Base-by-base conservation (phyloP, 2,797 vertebrate genomes). In the Pseudomugil gertrudae region DNA sequence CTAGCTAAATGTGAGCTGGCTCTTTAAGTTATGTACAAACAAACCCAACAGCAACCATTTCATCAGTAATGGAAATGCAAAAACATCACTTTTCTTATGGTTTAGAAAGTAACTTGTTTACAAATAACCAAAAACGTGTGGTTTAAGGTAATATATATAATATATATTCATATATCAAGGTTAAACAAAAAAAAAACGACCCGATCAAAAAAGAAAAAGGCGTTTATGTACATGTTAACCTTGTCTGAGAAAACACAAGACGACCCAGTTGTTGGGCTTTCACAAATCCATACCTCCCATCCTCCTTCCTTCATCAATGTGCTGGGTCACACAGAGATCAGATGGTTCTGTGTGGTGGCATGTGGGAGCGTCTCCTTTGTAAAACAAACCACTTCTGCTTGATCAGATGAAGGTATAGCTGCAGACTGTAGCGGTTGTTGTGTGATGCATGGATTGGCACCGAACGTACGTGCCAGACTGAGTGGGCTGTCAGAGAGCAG, bases 21-120 rank as follows among this genome's bases (percentile, higher is more conserved):
- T 75, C 74, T 87, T 94, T 91, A 92, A 94, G 92, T 92, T 96
- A 96, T 96, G 91, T 96, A 97, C 95, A 97, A 94, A 93, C 91
- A 82, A 84, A 83, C 68, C 75, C 94, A 95, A 90, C 92, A 93
- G 92, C 92, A 94, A 95, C 93, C 94, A 91, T 86, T 83, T 90
- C 84, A 95, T 94, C 95, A 96, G 94, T 92, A 93, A 95, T 94
- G 91, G 84, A 90, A 91, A 90, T 72, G 79, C 74, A 83, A 87
- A 85, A 86, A 85, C 66, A 71, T 90, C 76, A 83, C 75, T 26
- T 84, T 82, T 83, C 90, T 92, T 74, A 93, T 83, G 86, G 84
- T 85, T 91, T 93, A 86, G 91, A 92, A 90, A 95, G 88, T 89
- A 84, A 90, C 93, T 93, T 88, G 81, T 92, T 93, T 93, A 91